Percentiles rank a stretch among this genome's conserved stretches.
Evolutionary conservation across 2,113 vertebrate species (phyloP).

Genomic region (Scalopus aquaticus): DNA sequence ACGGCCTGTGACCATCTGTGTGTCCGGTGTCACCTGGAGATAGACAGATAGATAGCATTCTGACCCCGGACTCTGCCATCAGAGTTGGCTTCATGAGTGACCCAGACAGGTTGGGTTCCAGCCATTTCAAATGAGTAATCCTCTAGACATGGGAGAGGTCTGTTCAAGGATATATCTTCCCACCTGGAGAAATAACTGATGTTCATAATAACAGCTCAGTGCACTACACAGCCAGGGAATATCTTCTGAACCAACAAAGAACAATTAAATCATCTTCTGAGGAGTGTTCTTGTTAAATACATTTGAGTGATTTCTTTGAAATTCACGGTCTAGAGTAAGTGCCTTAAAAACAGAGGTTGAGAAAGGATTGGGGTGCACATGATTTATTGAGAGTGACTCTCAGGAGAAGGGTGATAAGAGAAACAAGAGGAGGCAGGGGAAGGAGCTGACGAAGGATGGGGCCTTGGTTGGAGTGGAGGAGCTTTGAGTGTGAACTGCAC

Average conservation of each 20-base stretch:
- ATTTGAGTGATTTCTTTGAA: slow-evolving; percentile 1
- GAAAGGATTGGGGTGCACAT: neutral
- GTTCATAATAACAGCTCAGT: neutral
- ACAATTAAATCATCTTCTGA: neutral
- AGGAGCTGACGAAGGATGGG: neutral
- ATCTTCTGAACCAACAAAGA: slow-evolving; percentile 6
- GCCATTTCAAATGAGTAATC: neutral
- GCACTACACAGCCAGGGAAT: neutral
- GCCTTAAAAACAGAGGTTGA: slow-evolving; percentile 9
- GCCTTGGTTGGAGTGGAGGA: neutral
- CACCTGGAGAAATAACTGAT: neutral
- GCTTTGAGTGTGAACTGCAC: neutral
- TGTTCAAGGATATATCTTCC: neutral
- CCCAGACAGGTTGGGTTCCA: neutral
- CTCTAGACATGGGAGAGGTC: neutral
- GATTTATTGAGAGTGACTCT: neutral
- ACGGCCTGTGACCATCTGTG: rapidly evolving
- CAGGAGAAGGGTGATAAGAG: neutral
- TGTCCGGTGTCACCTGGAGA: rapidly evolving
- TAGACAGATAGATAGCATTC: neutral
- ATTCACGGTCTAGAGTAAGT: neutral
- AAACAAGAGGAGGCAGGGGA: neutral
- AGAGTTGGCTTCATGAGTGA: neutral
- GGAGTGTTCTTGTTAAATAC: neutral
- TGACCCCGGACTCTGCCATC: neutral